Conservation (phyloP, 1,140 invertebrate genomes). For the Onthophagus taurus region DNA sequence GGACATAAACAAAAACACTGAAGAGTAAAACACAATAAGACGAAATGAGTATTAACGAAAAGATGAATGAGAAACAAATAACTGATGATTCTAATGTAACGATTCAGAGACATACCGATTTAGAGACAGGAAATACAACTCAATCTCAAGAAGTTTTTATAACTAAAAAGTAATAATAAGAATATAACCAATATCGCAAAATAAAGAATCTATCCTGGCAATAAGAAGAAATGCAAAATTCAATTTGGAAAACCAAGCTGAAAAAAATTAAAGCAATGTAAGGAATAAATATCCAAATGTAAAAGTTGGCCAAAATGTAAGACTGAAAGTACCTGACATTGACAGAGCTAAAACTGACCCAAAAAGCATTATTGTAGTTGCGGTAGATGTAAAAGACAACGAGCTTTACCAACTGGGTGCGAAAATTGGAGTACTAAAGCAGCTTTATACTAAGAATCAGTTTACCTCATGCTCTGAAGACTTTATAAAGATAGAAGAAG, state of each 20-base stretch:
- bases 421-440: constrained; percentile 15
- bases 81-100: too few relatives aligned
- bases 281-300: constrained; percentile 6
- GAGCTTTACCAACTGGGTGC: constrained; percentile 20
- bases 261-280: constrained; percentile 1
- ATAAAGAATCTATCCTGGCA: background rate
- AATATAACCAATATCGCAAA: background rate
- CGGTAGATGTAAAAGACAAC: constrained; percentile 15
- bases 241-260: too few relatives aligned
- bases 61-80: too few relatives aligned
- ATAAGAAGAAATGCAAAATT: too few relatives aligned
- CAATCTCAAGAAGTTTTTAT: too few relatives aligned
- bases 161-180: too few relatives aligned
- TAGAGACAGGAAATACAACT: too few relatives aligned
- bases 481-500: constrained; percentile 7
- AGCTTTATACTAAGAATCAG: constrained; percentile 12
- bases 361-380: constrained; percentile 9
- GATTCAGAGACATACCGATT: too few relatives aligned
- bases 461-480: constrained; percentile 22
- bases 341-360: constrained; percentile 9
- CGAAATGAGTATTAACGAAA: too few relatives aligned
- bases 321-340: constrained; percentile 10
- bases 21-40: background rate
- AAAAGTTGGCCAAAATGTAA: constrained; percentile 11
- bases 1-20: too few relatives aligned